These are phyloP conservation scores for Zoanthus sociatus DNA, from an alignment of 92 coral and sea anemone genomes.

Conservation along the genomic window DNA sequence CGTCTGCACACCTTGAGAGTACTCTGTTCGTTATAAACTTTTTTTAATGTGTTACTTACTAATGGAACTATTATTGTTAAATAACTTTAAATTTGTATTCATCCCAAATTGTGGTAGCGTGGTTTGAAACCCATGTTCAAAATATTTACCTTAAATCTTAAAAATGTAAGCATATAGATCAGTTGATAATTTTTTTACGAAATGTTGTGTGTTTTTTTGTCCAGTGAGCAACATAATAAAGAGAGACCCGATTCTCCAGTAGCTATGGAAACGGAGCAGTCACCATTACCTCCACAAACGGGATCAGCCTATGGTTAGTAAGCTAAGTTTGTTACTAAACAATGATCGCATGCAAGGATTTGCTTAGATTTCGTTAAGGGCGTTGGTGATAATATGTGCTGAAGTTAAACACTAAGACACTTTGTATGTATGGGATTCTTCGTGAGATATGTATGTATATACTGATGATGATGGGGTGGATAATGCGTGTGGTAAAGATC, in stretches of 20 bases:
- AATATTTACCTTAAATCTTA: too few species aligned
- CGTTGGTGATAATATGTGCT: background rate
- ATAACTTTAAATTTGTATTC: too few species aligned
- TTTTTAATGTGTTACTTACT: too few species aligned
- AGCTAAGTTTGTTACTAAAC: background rate
- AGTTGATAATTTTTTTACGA: too few species aligned
- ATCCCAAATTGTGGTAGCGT: too few species aligned
- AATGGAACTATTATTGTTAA: too few species aligned
- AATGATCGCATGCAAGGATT: background rate
- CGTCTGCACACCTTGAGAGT: too few species aligned
- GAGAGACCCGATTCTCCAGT: conserved; percentile 86
- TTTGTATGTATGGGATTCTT: too few species aligned
- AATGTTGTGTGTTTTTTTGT: background rate
- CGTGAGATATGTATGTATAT: background rate
- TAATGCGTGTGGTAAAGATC: background rate
- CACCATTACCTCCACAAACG: conserved; percentile 65
- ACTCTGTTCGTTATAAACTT: too few species aligned
- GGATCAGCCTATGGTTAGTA: conserved; percentile 94
- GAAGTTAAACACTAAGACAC: background rate
- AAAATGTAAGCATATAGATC: too few species aligned
- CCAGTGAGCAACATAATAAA: conserved; percentile 67
- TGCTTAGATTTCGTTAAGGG: background rate
- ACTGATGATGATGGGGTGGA: background rate
- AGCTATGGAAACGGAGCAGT: conserved; percentile 96
- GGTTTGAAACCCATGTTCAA: too few species aligned